These are phyloP conservation scores for Pentamera pediparva DNA, from an alignment of 53 echinoderm and acorn worm species.

Conservation along the genomic window DNA sequence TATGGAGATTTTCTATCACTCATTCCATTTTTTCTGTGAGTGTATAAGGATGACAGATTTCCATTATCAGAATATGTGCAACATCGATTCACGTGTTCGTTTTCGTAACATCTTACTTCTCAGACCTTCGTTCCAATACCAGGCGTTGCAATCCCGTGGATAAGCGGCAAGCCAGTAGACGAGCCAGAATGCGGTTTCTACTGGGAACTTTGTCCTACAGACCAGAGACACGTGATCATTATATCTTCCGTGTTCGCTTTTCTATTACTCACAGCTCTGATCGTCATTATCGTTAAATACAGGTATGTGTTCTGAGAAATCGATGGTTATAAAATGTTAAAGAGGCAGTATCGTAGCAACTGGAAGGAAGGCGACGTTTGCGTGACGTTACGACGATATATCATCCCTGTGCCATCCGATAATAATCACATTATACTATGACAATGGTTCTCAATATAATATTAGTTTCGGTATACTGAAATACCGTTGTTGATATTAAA, in stretches of 20 bases:
- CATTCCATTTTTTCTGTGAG: not conserved
- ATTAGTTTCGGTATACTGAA: no score
- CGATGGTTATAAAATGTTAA: no score
- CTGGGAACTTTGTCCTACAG: slow-evolving; percentile 44
- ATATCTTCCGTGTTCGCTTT: slow-evolving; percentile 30
- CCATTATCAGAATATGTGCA: no score
- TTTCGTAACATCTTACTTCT: not conserved
- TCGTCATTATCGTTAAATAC: slow-evolving; percentile 52
- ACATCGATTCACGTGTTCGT: not conserved
- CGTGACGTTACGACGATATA: no score
- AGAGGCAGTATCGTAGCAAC: no score
- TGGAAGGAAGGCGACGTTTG: no score
- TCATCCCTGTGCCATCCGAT: not conserved
- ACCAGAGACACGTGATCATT: not conserved
- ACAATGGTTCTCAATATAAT: no score
- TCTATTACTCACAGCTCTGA: slow-evolving; percentile 39
- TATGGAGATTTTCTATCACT: not conserved
- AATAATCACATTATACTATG: no score
- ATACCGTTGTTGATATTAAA: no score
- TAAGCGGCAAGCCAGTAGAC: slow-evolving; percentile 65
- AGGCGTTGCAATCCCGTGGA: slow-evolving; percentile 57
- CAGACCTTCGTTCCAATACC: slow-evolving; percentile 52
- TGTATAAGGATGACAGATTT: no score
- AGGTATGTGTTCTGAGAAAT: slow-evolving; percentile 45
- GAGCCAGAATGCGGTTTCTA: slow-evolving; percentile 74